Conservation (phyloP, 2,113 vertebrate genomes). For the Saimiri boliviensis region DNA sequence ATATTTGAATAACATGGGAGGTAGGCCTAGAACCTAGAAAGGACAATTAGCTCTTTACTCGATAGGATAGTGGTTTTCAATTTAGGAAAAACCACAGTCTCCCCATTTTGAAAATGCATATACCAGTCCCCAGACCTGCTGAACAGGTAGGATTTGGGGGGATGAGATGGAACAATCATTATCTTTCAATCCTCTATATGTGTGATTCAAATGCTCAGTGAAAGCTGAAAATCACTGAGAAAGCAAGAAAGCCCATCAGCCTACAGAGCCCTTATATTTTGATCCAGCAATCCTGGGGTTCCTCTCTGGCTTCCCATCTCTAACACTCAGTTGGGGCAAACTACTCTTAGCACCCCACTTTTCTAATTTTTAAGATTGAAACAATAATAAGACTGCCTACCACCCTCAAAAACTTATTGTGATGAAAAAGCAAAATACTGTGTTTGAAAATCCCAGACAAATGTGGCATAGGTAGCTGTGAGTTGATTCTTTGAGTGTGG, state of each 20-base stretch:
- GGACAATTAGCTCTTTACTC: background rate
- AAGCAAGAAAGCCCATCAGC: background rate
- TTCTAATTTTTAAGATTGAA: background rate
- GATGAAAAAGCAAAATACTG: background rate
- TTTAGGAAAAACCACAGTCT: background rate
- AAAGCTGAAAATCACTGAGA: background rate
- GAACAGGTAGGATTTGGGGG: background rate
- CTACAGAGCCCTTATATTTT: no score
- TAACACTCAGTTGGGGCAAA: background rate
- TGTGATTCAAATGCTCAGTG: background rate
- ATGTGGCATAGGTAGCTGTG: fast-evolving
- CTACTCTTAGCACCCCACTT: background rate
- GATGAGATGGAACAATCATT: background rate
- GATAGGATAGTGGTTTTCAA: background rate
- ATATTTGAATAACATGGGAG: background rate
- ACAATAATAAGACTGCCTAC: fast-evolving
- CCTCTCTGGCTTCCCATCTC: background rate
- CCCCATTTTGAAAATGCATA: background rate
- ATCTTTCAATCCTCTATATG: background rate
- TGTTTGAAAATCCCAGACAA: background rate
- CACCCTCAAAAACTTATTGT: background rate
- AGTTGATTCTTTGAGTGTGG: background rate
- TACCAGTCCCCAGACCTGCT: background rate
- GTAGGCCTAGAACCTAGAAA: background rate
- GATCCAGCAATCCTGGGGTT: no score